These are phyloP conservation scores for Pollenia griseotomentosa DNA, from an alignment of 2,888 invertebrate species.

Conservation along the genomic window DNA sequence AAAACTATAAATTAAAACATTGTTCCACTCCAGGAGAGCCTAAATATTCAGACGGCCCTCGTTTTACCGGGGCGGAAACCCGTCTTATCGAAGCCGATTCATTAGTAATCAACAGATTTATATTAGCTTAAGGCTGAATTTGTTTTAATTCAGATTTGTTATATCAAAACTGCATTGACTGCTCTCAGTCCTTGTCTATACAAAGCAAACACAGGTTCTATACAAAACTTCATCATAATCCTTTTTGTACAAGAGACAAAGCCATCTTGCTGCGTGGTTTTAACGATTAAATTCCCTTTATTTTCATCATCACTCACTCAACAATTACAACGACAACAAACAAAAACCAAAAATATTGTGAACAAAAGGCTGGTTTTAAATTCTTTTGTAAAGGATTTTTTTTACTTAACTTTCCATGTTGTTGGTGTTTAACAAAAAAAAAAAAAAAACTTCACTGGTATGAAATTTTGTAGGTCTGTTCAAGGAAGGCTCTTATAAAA, in stretches of 20 bases:
- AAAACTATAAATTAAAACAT: too few relatives aligned
- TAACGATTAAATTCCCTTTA: conserved; percentile 70
- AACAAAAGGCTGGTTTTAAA: conserved; percentile 67
- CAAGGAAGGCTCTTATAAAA: conserved; percentile 51
- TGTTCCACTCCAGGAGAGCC: too few relatives aligned
- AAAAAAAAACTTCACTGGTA: conserved; percentile 11
- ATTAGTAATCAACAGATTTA: too few relatives aligned
- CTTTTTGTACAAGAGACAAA: conserved; percentile 62
- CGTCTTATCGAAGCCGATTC: too few relatives aligned
- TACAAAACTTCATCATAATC: conserved; percentile 67
- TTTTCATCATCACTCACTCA: conserved; percentile 60
- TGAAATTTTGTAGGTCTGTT: conserved; percentile 41
- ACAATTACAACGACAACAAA: conserved; percentile 29
- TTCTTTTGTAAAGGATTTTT: conserved; percentile 57
- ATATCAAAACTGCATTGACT: neutral
- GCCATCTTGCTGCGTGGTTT: conserved; percentile 71
- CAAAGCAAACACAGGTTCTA: conserved; percentile 3
- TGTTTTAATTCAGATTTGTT: too few relatives aligned
- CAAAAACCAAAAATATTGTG: conserved; percentile 10
- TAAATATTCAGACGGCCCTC: too few relatives aligned
- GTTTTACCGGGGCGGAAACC: too few relatives aligned
- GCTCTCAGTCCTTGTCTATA: conserved; percentile 3
- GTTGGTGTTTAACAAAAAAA: conserved; percentile 13
- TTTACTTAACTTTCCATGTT: conserved; percentile 9
- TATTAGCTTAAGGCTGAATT: too few relatives aligned